Evolutionary conservation across 2,113 vertebrate genomes (phyloP), one percentile per base, ranked within the genome.

Genomic region (Oreamnos americanus): DNA sequence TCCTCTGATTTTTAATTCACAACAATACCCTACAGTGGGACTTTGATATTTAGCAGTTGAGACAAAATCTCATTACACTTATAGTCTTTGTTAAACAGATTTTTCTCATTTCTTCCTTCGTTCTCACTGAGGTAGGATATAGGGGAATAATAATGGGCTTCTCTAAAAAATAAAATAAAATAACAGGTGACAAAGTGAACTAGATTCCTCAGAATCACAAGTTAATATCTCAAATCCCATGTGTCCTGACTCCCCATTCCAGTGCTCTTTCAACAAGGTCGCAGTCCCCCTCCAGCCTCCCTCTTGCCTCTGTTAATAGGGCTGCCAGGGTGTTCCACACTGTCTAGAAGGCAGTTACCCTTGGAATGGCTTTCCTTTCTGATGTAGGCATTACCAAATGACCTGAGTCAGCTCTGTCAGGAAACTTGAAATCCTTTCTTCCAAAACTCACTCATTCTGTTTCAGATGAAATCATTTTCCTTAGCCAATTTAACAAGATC

Each of bases 401-500:
- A 82, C 90, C 62, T 10, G 28, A 62, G 58, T 91, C 92, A 71
- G 43, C 86, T 90, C 60, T 87, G 67, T 51, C 7, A 87, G 60
- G n/a, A 91, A 82, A 19, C 90, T 91, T 57, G 89, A 94, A 95
- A 96, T 96, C 87, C 19, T 26, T 33, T 94, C 33, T 51, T 96
- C 43, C 97, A 79, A 97, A 97, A 90, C 45, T 74, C 91, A 28
- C 47, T 76, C n/a, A 3, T 47, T 94, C 96, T 95, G 36, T 60
- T 92, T 97, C 92, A 93, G 57, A 95, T n/a, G 4, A 93, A 94
- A 88, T 91, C 0, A 97, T 98, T 98, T 97, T 96, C 64, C 83
- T 57, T 97, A 90, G 95, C 74, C 49, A 97, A 91, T 95, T 98
- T 98, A 96, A 78, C 94, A 95, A 94, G 47, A 95, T 97, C 43